These are phyloP conservation scores for Diuraphis noxia DNA, from an alignment of 1,140 invertebrate genomes.

Conservation along the genomic window DNA sequence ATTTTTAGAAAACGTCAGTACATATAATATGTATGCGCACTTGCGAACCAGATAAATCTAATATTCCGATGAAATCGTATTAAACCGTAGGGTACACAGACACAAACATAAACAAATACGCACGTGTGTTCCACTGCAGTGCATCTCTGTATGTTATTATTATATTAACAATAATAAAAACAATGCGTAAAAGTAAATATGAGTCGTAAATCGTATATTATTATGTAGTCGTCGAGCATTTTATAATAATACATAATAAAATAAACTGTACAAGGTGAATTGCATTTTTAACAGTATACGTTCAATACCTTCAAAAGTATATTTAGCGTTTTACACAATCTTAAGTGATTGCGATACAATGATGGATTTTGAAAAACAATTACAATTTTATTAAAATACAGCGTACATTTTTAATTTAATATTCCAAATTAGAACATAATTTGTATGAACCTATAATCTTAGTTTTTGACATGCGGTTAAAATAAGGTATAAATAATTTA, in stretches of 20 bases:
- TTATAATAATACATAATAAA: neutral
- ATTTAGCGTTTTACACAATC: neutral
- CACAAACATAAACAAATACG: neutral
- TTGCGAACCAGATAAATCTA: neutral
- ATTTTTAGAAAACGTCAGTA: slow-evolving; percentile 19
- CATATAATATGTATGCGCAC: neutral
- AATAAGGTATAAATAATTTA: no score
- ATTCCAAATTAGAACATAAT: neutral
- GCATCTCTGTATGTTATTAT: neutral
- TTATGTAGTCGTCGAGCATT: neutral
- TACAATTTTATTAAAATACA: neutral
- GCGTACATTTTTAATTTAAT: neutral
- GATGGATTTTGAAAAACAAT: no score
- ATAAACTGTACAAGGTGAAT: no score
- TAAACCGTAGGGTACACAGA: neutral
- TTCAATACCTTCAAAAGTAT: neutral
- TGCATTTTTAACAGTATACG: neutral
- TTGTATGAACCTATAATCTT: no score
- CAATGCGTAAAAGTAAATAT: neutral
- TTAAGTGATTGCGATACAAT: neutral
- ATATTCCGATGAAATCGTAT: neutral
- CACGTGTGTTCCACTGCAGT: neutral
- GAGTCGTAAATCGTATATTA: neutral
- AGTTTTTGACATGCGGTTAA: no score
- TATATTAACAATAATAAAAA: slow-evolving; percentile 1